These are phyloP conservation scores for Scaptomyza parva DNA, from an alignment of 2,888 invertebrate genomes.

Conservation along the genomic window DNA sequence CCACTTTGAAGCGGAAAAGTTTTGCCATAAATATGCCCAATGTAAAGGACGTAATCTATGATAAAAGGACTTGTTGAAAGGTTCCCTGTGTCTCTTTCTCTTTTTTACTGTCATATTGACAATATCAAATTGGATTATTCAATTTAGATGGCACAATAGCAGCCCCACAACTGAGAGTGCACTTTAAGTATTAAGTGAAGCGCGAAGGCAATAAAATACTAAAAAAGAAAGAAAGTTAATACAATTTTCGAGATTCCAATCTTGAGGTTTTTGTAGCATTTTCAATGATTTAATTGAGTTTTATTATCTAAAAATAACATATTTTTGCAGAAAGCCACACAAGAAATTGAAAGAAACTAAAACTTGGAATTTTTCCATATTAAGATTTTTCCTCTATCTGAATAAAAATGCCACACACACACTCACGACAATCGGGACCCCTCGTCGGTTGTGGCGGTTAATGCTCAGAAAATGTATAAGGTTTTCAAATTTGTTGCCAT, in stretches of 20 bases:
- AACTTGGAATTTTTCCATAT: not conserved
- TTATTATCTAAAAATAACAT: not conserved
- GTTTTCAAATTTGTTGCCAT: slow-evolving; percentile 31
- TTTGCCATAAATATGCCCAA: slow-evolving; percentile 48
- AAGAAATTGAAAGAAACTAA: not conserved
- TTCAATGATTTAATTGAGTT: not conserved
- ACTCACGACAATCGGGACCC: not conserved
- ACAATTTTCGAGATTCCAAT: not conserved
- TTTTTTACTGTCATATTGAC: slow-evolving; percentile 58
- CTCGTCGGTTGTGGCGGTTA: slow-evolving; percentile 3
- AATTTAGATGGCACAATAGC: slow-evolving; percentile 19
- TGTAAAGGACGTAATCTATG: slow-evolving; percentile 37
- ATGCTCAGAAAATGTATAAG: slow-evolving; percentile 35
- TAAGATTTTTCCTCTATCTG: not conserved
- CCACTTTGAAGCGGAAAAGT: slow-evolving; percentile 33
- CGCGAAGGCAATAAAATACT: slow-evolving; percentile 4
- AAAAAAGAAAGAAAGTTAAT: not conserved
- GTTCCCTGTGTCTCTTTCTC: slow-evolving; percentile 28
- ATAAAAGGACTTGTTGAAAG: slow-evolving; percentile 49
- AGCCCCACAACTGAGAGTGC: slow-evolving; percentile 1
- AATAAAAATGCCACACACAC: not conserved
- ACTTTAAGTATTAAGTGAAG: slow-evolving; percentile 16
- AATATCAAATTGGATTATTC: slow-evolving; percentile 65
- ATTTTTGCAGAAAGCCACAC: not conserved
- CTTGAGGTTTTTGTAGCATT: not conserved